Evolutionary conservation across 2,797 vertebrate genomes (phyloP).

Genomic region (Sylvia borin): DNA sequence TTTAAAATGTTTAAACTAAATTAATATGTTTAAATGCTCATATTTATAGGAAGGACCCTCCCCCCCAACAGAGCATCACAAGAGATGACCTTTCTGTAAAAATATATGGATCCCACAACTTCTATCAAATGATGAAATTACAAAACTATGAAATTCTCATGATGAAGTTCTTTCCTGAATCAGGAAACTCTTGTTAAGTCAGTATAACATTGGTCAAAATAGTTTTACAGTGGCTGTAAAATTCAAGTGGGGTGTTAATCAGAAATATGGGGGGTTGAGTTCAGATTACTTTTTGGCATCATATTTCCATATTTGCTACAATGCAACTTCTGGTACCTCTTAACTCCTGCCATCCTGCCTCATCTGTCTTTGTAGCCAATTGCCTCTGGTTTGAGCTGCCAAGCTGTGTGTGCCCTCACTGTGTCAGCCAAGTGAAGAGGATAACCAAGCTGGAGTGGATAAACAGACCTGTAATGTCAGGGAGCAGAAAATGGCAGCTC

Average conservation of each 20-base stretch:
- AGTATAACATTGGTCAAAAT: neutral
- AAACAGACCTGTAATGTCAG: neutral
- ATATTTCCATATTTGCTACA: neutral
- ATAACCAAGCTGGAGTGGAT: neutral
- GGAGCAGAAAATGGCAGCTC: neutral
- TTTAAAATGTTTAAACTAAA: neutral
- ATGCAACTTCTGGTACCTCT: neutral
- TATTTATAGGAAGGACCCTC: neutral
- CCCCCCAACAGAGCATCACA: neutral
- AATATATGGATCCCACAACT: neutral
- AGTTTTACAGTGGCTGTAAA: neutral
- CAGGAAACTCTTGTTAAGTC: neutral
- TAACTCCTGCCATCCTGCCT: neutral
- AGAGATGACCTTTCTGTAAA: neutral
- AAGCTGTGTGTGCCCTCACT: accelerated
- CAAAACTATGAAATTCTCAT: neutral
- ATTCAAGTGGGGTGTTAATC: neutral
- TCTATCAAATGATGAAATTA: neutral
- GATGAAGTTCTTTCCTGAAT: neutral
- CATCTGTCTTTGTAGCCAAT: neutral
- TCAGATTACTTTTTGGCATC: neutral
- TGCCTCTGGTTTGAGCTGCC: neutral
- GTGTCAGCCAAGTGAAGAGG: neutral
- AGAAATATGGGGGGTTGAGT: neutral
- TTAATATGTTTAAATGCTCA: neutral